A percentile compares a stretch with the other conserved stretches of the same genome.
These are phyloP conservation scores for Conops quadrifasciatus DNA, from an alignment of 2,888 invertebrate genomes.

Conservation along the genomic window DNA sequence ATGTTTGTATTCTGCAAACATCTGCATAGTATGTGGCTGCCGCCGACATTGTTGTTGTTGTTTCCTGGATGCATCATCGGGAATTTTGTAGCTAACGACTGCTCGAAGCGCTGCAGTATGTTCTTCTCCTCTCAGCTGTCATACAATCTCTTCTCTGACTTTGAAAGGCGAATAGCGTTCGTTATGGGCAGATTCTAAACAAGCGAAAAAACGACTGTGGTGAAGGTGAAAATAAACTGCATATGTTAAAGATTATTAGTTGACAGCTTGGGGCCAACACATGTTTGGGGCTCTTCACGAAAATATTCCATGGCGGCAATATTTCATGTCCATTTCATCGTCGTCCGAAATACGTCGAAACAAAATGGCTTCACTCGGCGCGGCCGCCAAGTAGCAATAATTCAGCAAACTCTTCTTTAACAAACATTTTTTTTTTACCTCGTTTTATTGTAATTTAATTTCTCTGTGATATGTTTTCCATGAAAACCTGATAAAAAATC, in stretches of 20 bases:
- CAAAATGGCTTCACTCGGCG: no score
- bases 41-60: no score
- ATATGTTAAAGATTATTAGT: no score
- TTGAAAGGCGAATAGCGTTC: neutral
- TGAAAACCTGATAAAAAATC: neutral
- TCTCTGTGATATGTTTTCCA: no score
- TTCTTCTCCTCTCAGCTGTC: neutral
- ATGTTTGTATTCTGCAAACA: neutral
- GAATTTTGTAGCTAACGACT: neutral
- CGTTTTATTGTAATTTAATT: neutral
- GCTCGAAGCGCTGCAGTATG: neutral
- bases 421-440: neutral
- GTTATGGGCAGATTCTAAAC: neutral
- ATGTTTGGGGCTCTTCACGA: no score
- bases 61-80: conserved; percentile 5
- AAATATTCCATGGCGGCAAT: neutral
- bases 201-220: neutral
- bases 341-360: no score
- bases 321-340: neutral
- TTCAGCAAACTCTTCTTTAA: no score
- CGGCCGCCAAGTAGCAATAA: neutral
- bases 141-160: neutral
- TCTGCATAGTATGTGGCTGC: neutral
- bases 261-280: no score
- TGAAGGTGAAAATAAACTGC: no score